Evolutionary conservation across 2,113 vertebrate genomes (phyloP), one percentile per base, ranked within the genome.

Genomic region (Calonectris borealis): DNA sequence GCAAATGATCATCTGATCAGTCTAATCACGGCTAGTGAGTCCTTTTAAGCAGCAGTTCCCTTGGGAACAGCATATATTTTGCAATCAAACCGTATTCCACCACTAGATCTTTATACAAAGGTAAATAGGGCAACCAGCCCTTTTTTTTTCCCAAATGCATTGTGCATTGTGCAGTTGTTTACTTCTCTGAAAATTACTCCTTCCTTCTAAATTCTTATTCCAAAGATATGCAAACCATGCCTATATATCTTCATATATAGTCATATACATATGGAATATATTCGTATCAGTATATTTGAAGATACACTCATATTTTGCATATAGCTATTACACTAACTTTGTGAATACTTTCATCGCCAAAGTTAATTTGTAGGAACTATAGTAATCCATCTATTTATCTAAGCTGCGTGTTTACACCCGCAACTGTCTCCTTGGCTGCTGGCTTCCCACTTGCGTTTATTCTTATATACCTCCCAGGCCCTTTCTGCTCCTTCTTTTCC

Each of bases 11-110:
- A 1, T 68, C 60, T 94, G 80, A 95, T 94, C 1, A 22, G 61
- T 83, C 86, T 92, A 95, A 93, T 92, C 76, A 92, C 2, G 4
- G 69, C 60, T 69, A 86, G 57, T 36, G 86, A 93, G 83, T 61
- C 61, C 88, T 84, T 93, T 86, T 68, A 77, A 90, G 83, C 22
- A 73, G 90, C 92, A 92, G 88, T 94, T 94, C 96, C 96, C 95
- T 96, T 97, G 94, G 94, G 96, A 96, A 97, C 95, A 91, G 73
- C 80, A 95, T 93, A 93, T 89, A 86, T 95, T 95, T 97, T 87
- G 84, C 73, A 96, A 85, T 96, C 90, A 97, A 92, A 92, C 36
- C 4, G 0, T 83, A 75, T 92, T 92, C 83, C 88, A 55, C 38
- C 25, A 44, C 76, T 46, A 55, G 82, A 54, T 92, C 31, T 78